Evolutionary conservation across 2,797 vertebrate species (phyloP), one percentile per base, ranked within the genome.

Genomic region (Syndactyla subalaris): DNA sequence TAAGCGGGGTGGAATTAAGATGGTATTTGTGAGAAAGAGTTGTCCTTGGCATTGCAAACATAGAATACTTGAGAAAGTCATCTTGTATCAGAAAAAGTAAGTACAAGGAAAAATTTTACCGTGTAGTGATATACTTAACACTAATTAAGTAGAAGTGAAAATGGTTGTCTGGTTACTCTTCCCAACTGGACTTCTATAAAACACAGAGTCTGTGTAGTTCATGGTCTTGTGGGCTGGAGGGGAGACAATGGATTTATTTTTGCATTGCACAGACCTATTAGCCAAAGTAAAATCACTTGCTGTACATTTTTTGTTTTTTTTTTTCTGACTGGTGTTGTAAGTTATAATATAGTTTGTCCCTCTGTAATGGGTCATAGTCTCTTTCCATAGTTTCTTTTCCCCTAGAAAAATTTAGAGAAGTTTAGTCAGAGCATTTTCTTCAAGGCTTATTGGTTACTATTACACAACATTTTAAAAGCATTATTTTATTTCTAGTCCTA

Each of bases 401-500:
- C 3, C 3, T 61, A 68, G 36, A 66, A 73, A 73, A 59, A 17
- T 9, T 30, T 54, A 39, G 79, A 10, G 59, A 45, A 39, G 3
- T 49, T 85, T 70, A 84, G 26, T 63, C 38, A 58, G 58, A 61
- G 38, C 18, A n/a, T 85, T 89, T 73, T 15, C 74, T 92, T 88
- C 38, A 71, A 49, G 26, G 23, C 49, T 80, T 85, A 26, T 26
- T 57, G 29, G 39, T 88, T 10, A 88, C 24, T 92, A 34, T 23
- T 49, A 67, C 80, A 1, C 38, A 87, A 41, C 24, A 27, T 62
- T 95, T 94, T 10, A 48, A 67, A 81, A 79, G 10, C 93, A 13
- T 89, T 89, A 59, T 95, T 95, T 96, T 93, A 32, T 96, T 96
- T 83, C 96, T 83, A 99, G 99, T 81, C 96, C 97, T 86, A 97